phyloP scores from a whole-genome alignment of 2,888 invertebrate species.

The Protodeltote pygarga region DNA sequence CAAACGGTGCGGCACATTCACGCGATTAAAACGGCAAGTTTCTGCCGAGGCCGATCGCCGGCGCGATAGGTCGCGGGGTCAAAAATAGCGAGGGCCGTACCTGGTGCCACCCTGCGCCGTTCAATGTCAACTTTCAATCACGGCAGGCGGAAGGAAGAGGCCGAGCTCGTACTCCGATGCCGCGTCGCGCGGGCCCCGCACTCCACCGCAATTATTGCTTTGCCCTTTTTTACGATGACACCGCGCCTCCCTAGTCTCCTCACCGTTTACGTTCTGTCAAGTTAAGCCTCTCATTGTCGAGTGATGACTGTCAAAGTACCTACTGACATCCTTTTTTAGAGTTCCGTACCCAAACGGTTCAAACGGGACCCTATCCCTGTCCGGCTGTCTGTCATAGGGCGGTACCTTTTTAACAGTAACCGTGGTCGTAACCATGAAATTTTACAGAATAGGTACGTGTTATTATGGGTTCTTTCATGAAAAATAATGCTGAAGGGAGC shows the following conservation, averaged over 20 bases:
- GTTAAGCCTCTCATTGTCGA: constrained; percentile 68
- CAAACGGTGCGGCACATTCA: constrained; percentile 77
- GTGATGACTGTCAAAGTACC: constrained; percentile 62
- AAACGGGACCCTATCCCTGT: no score
- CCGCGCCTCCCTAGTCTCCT: constrained; percentile 65
- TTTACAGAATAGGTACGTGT: no score
- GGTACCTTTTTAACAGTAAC: no score
- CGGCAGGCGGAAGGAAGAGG: constrained; percentile 79
- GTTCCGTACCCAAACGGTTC: no score
- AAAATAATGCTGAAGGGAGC: no score
- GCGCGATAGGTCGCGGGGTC: constrained; percentile 84
- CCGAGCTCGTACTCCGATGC: constrained; percentile 73
- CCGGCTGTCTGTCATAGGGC: no score
- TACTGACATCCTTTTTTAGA: constrained; percentile 57
- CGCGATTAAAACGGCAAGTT: constrained; percentile 81
- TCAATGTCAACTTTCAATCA: constrained; percentile 86
- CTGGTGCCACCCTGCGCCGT: constrained; percentile 81
- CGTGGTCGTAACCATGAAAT: no score
- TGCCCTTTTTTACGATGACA: constrained; percentile 71
- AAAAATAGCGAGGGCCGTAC: constrained; percentile 83
- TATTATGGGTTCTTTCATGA: no score
- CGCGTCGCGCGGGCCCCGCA: constrained; percentile 50
- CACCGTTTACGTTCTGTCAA: constrained; percentile 74
- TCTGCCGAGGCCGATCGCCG: constrained; percentile 82
- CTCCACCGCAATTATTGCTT: constrained; percentile 72